phyloP scores from a whole-genome alignment of 2,888 invertebrate genomes.

The Xanthia togata region DNA sequence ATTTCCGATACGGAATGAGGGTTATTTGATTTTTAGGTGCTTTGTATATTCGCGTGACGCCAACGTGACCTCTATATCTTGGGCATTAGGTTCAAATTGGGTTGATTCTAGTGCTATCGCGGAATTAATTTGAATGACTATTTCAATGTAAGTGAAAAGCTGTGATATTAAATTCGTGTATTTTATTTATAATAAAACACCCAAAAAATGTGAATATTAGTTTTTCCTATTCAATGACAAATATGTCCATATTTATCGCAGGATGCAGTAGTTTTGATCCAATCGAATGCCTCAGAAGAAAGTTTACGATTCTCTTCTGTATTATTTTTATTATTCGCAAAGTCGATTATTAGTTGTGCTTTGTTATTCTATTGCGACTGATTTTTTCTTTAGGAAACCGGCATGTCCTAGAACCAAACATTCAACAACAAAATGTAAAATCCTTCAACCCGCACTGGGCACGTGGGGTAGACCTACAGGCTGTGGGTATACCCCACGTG shows the following conservation, averaged over 20 bases:
- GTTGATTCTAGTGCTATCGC: background rate
- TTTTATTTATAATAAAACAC: background rate
- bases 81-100: background rate
- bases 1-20: slow-evolving; percentile 11
- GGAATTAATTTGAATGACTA: background rate
- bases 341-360: background rate
- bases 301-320: background rate
- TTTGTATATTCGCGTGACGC: background rate
- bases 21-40: slow-evolving; percentile 15
- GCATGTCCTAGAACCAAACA: background rate
- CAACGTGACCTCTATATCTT: background rate
- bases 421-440: background rate
- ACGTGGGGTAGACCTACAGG: background rate
- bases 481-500: too few relatives aligned
- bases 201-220: background rate
- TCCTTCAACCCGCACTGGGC: background rate
- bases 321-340: too few relatives aligned
- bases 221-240: background rate
- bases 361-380: background rate
- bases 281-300: too few relatives aligned
- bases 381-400: background rate
- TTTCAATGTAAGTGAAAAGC: background rate
- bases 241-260: too few relatives aligned
- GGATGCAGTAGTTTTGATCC: background rate
- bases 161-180: background rate